Base-by-base conservation (phyloP, 2,113 vertebrate genomes). In the Ammodramus savannarum region DNA sequence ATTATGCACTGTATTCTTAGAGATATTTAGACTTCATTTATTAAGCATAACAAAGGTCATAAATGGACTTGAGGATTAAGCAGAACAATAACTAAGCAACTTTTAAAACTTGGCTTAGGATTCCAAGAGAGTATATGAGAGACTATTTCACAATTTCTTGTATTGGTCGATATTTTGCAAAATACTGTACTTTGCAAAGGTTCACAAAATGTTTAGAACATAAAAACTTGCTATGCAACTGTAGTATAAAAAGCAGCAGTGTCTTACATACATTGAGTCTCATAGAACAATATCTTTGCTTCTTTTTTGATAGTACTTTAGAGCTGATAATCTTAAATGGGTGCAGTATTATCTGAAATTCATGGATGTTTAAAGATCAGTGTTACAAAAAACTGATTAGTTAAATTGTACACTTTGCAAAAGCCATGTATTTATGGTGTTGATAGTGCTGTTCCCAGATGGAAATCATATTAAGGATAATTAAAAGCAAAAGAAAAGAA, bases 21-120 rank as follows among this genome's bases (percentile, higher is more conserved):
- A 82, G 49, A 54, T 83, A 44, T 25, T 91, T 65, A 41, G 46
- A 32, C 41, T 72, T 87, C 29, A 10, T 69, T 77, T 89, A 71
- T 89, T 65, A 61, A 83, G 27, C 29, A 46, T 69, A 61, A 54
- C 71, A 73, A 73, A 82, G 46, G 19, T 74, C 39, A 57, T 74
- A 85, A 81, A 68, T 87, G 43, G 41, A 90, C 74, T 89, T 8
- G 1, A 87, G 51, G 51, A 46, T 59, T 49, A 39, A 94, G 36
- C 66, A 87, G 36, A 91, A 58, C 62, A 69, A 32, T 82, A 87
- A 54, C 62, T 65, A 82, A 89, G 44, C 49, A 68, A 68, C 57
- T 91, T 93, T 20, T 61, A 72, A 85, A 89, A 94, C 34, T 87
- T 92, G 69, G 73, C 81, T 78, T 94, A 73, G 58, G 32, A 38